Percentiles rank a stretch among this genome's conserved stretches.
phyloP scores from a whole-genome alignment of 1,140 invertebrate genomes.

The roundworm (Caenorhabditis elegans) region WBcel235 BX284606.5:9832001-9832500 shows the following conservation, averaged over 20 bases:
- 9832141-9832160: not conserved
- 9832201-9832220: slow-evolving; percentile 4
- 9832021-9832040: no score
- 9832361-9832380: not conserved
- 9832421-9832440: slow-evolving; percentile 8
- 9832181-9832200: slow-evolving; percentile 5
- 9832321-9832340: not conserved
- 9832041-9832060: no score
- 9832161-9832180: not conserved
- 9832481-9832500: slow-evolving; percentile 24
- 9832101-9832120: not conserved
- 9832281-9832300: not conserved
- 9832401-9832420: not conserved
- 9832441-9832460: not conserved
- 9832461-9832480: not conserved
- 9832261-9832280: not conserved
- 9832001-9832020: no score
- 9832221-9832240: not conserved
- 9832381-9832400: not conserved
- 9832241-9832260: not conserved
- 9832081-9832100: not conserved
- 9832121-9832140: slow-evolving; percentile 12
- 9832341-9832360: not conserved
- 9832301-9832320: not conserved
- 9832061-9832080: not conserved